Base-by-base conservation (phyloP, 2,888 invertebrate genomes). In the Caenorhabditis wallacei region DNA sequence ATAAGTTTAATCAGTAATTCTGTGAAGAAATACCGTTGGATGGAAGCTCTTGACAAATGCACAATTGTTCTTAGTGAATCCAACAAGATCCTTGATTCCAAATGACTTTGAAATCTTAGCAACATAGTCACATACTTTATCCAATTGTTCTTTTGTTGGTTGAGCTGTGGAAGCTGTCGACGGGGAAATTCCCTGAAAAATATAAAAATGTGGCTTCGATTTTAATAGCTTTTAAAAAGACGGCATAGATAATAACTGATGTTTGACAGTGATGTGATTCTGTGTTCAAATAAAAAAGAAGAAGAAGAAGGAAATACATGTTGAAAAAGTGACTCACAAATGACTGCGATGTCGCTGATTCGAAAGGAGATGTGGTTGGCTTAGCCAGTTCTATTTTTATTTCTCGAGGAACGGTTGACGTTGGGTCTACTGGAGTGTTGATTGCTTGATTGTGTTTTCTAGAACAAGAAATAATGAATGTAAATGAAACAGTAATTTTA, bases 61-160 rank as follows among this genome's bases (percentile, higher is more conserved):
- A 56, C 86, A 86, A 26, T 86, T 84, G 24, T 83, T 81, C 61
- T 84, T 84, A 46, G 84, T 76, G 56, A 83, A 86, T 7, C 63
- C 75, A 5, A 70, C 80, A 5, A 82, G 74, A 22, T 84, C 78
- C 22, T 81, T 84, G 61, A 86, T 86, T 40, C 86, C 86, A 35
- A 86, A 86, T 7, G 70, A 61, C 20, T 84, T 86, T 1, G 86
- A 71, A 10, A 84, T 72, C 20, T 69, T 72, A 4, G 37, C 63
- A 53, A 80, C 76, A 40, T 78, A 84, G 10, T 84, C 68, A 37
- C 84, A 84, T 2, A 84, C 68, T 61, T 80, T 84, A 43, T 75
- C 84, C 20, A 84, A 64, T 68, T 84, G 76, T 26, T 84, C 80
- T 18, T 75, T 80, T 24, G 84, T 69, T 24, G 79, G 79, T 30